Evolutionary conservation across 1,140 invertebrate species (phyloP), one percentile per base, ranked within the genome.

Genomic region (Conus ventricosus): DNA sequence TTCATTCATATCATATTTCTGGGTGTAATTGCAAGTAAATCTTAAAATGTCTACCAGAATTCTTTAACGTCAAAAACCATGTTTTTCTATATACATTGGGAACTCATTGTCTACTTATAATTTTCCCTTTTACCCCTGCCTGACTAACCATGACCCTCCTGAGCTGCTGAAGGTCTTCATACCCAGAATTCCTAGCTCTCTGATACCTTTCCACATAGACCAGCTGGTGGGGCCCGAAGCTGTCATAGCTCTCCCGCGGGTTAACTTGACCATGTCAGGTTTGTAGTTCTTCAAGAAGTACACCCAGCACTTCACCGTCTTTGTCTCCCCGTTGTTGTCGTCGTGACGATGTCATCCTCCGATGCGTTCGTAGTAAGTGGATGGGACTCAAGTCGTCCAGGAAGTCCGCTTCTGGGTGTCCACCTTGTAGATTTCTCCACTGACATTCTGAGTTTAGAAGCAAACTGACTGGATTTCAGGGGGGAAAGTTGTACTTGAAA

Each of bases 371-470:
- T 93, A 93, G 51, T 97, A 97, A 88, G 96, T 96, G 98, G 98
- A 95, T 98, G 97, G 80, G 97, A 97, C 95, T 99, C 98, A 99
- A 94, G 88, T 97, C 96, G 91, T 99, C 98, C 89, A 99, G 94
- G 80, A 96, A 96, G 11, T 95, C 1, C 98, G 95, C 97, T 98
- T 98, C 89, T 96, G 96, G 25, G 97, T 96, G 94, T 98, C 97
- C 1, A 99, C 96, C 94, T 98, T 97, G 93, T 98, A 99, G 54
- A 99, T 95, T 96, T 99, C 98, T 17, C 98, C 98, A 15, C 88
- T 25, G n/a, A 97, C 94, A 91, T 96, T 93, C 96, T 97, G 92
- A 39, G 39, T 39, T 39, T 39, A 39, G 39, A 39, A 39, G 39
- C 39, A 39, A 39, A 39, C 39, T 39, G 39, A 39, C 39, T 39